Evolutionary conservation across 2,113 vertebrate genomes (phyloP), one percentile per base, ranked within the genome.

Genomic region (Chunga burmeisteri): DNA sequence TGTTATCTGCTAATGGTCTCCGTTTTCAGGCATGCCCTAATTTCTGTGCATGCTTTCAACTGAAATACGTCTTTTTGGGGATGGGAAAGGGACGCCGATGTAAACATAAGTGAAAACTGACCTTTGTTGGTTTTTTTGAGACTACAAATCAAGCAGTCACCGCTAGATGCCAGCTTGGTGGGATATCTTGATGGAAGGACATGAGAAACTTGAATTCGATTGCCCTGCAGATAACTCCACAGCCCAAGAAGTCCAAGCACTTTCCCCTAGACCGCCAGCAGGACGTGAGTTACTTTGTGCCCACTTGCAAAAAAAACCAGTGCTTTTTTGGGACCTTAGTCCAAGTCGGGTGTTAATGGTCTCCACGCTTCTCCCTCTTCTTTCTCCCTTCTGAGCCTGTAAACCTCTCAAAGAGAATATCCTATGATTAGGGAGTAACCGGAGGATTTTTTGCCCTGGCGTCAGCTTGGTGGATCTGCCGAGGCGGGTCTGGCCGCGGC

Each of bases 351-450:
- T 42, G 19, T 13, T 40, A 16, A 25, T 10, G 19, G 16, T 49
- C 72, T 62, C 26, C 38, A 44, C 6, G 26, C 7, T 30, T 52
- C 27, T 26, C 62, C 38, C 42, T 53, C 27, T 61, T 22, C 3
- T 78, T 71, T 58, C n/a, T 36, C 25, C 47, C 56, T 71, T n/a
- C 66, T 2, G 17, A 85, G 52, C 34, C 49, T 16, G 14, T 32
- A 58, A 42, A 34, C 16, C n/a, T 49, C 36, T 32, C 6, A 8
- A 53, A 68, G 47, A 16, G 47, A 49, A 18, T 42, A 29, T 40
- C 16, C 44, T 26, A 0, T 18, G 10, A 34, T 34, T 59, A 13
- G 20, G 55, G 65, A 61, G 30, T 6, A 19, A 2, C 0, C 2
- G 72, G 82, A 6, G 15, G 55, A 12, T 11, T 36, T 84, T 30